phyloP scores from a whole-genome alignment of 1,140 invertebrate species.

The roundworm (Caenorhabditis elegans) region WBcel235 BX284606.5:16413501-16414000 shows the following conservation, averaged over 20 bases:
- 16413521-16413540: background rate
- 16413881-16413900: too few species aligned
- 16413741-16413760: constrained; percentile 15
- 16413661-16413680: background rate
- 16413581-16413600: constrained; percentile 30
- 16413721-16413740: background rate
- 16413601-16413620: background rate
- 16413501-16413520: too few species aligned
- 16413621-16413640: background rate
- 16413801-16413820: background rate
- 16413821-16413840: background rate
- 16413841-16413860: background rate
- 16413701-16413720: too few species aligned
- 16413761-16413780: constrained; percentile 6
- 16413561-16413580: background rate
- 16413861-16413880: background rate
- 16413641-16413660: background rate
- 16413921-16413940: too few species aligned
- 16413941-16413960: too few species aligned
- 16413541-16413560: background rate
- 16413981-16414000: too few species aligned
- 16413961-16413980: too few species aligned
- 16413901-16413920: too few species aligned
- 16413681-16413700: too few species aligned
- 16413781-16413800: background rate